These are phyloP conservation scores for Lepidochrysops patricia DNA, from an alignment of 2,888 invertebrate genomes.

Conservation along the genomic window DNA sequence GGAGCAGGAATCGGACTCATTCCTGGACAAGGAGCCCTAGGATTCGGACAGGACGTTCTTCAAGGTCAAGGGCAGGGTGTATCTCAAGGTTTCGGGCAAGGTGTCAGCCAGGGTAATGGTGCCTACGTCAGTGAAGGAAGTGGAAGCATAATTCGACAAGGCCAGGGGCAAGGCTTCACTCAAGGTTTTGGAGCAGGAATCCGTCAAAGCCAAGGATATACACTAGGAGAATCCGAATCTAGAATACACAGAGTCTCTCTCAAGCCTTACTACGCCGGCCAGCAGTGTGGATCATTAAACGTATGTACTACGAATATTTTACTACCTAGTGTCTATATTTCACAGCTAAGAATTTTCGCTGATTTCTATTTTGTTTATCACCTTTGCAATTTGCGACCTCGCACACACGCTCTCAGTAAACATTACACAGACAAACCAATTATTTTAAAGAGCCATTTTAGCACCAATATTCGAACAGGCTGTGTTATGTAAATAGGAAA, in stretches of 20 bases:
- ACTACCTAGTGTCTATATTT: not conserved
- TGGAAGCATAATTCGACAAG: constrained; percentile 20
- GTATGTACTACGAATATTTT: not conserved
- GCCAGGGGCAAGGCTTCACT: constrained; percentile 25
- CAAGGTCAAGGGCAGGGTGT: constrained; percentile 25
- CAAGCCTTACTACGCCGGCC: constrained; percentile 40
- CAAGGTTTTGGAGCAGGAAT: constrained; percentile 29
- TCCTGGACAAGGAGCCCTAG: constrained; percentile 32
- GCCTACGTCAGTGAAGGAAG: constrained; percentile 21
- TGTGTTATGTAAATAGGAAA: not conserved
- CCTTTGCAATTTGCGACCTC: constrained; percentile 4
- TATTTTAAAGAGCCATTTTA: constrained; percentile 3
- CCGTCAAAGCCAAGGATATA: constrained; percentile 17
- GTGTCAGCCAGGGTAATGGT: constrained; percentile 29
- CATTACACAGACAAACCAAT: not conserved
- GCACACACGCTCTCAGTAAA: not conserved
- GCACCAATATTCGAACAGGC: not conserved
- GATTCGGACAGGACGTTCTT: constrained; percentile 30
- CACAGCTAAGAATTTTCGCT: not conserved
- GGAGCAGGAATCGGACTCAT: constrained; percentile 23
- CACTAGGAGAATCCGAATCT: constrained; percentile 36
- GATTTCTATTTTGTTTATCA: constrained; percentile 4
- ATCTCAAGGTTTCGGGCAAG: constrained; percentile 29
- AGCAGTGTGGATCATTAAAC: constrained; percentile 42
- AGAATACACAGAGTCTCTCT: constrained; percentile 43